Percentiles rank a stretch among this genome's conserved stretches.
Evolutionary conservation across 2,113 vertebrate genomes (phyloP).

Genomic region (Calyptomena viridis): DNA sequence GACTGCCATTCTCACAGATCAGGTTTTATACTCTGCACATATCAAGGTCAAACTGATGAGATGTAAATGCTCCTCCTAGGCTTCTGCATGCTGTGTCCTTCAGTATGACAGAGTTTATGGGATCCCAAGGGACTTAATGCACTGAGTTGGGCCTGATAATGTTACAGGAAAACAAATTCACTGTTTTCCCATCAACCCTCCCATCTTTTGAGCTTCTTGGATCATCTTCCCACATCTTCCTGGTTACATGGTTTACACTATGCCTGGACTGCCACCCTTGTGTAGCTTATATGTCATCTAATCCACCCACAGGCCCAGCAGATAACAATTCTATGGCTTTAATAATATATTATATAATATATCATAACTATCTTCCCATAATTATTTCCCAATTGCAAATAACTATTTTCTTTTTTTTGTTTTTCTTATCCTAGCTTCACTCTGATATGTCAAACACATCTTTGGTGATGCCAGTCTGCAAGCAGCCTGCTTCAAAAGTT

Average conservation of each 20-base stretch:
- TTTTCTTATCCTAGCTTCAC: neutral
- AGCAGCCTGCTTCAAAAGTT: neutral
- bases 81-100: neutral
- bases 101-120: neutral
- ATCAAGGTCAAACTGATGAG: neutral
- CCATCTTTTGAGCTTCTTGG: neutral
- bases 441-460: neutral
- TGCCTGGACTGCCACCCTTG: neutral
- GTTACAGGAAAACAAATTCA: neutral
- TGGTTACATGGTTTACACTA: neutral
- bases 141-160: neutral
- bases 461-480: neutral
- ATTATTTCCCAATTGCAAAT: neutral
- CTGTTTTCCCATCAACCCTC: neutral
- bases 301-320: neutral
- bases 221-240: neutral
- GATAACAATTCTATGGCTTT: neutral
- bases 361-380: neutral
- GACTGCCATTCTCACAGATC: neutral
- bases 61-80: neutral
- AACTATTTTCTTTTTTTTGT: too few species aligned
- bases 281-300: neutral
- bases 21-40: neutral
- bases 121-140: neutral
- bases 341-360: neutral